A percentile compares a stretch with the other conserved stretches of the same genome.
These are phyloP conservation scores for Macrocentrus cingulum DNA, from an alignment of 1,140 invertebrate species.

Conservation along the genomic window DNA sequence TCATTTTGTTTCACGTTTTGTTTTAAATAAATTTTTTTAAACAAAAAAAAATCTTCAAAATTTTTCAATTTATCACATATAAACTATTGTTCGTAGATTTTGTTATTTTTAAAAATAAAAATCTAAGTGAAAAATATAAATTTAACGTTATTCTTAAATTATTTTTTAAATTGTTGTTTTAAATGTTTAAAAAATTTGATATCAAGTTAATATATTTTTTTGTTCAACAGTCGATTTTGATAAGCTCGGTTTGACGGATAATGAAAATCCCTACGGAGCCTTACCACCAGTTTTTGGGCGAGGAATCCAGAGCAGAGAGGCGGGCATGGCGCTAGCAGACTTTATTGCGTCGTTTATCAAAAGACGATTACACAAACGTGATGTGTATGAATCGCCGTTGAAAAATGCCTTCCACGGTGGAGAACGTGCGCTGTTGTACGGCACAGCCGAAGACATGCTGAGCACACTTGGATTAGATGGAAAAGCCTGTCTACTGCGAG, in stretches of 20 bases:
- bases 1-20: too few relatives aligned
- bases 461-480: constrained; percentile 77
- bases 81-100: too few relatives aligned
- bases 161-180: too few relatives aligned
- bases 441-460: constrained; percentile 74
- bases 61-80: too few relatives aligned
- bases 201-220: too few relatives aligned
- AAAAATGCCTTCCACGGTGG: constrained; percentile 71
- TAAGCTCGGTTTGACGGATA: constrained; percentile 78
- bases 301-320: constrained; percentile 69
- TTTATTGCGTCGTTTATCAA: constrained; percentile 73
- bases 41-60: too few relatives aligned
- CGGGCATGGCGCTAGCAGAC: constrained; percentile 68
- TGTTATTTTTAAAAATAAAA: too few relatives aligned
- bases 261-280: constrained; percentile 81
- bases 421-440: constrained; percentile 74
- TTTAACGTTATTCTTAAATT: too few relatives aligned
- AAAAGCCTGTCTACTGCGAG: constrained; percentile 76
- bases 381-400: constrained; percentile 46
- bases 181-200: too few relatives aligned
- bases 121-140: too few relatives aligned
- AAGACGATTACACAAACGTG: constrained; percentile 65
- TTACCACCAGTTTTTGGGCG: constrained; percentile 71
- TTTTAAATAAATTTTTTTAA: too few relatives aligned
- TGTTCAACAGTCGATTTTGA: constrained; percentile 74